Conservation (phyloP, 2,888 invertebrate genomes). For the Hypomecis punctinalis region DNA sequence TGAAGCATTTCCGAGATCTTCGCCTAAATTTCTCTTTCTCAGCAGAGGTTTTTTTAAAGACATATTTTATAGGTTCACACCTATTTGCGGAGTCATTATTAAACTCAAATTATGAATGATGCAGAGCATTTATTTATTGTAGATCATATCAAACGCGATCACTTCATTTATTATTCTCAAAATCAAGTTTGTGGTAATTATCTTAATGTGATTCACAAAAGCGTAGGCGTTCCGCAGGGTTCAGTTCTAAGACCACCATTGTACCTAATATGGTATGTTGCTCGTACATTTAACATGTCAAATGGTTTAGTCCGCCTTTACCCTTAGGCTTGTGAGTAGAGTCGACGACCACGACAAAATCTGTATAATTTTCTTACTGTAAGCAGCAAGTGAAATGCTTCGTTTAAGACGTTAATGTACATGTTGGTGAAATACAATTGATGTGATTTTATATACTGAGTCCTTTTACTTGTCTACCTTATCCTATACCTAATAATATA, state of each 20-base stretch:
- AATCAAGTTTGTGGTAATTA: not conserved
- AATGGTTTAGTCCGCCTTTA: conserved; percentile 77
- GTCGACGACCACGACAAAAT: conserved; percentile 63
- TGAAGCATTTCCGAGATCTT: conserved; percentile 4
- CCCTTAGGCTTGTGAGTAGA: conserved; percentile 78
- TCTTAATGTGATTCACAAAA: not conserved
- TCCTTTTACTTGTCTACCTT: conserved; percentile 64
- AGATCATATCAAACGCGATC: not conserved
- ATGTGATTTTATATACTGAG: conserved; percentile 80
- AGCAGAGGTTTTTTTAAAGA: not conserved
- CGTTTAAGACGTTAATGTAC: conserved; percentile 82
- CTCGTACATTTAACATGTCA: conserved; percentile 67
- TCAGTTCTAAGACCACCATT: conserved; percentile 35
- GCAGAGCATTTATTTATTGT: too few species aligned
- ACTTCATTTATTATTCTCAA: not conserved
- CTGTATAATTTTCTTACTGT: conserved; percentile 73
- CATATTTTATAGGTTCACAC: not conserved
- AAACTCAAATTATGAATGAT: too few species aligned
- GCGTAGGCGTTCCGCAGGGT: conserved; percentile 25
- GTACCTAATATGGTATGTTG: conserved; percentile 22
- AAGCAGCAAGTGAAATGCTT: conserved; percentile 81
- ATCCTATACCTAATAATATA: not conserved
- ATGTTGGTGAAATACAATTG: conserved; percentile 85
- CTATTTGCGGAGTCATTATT: too few species aligned
- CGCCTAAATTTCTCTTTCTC: not conserved